Conservation (phyloP, 2,888 invertebrate species). For the Rhingia rostrata region DNA sequence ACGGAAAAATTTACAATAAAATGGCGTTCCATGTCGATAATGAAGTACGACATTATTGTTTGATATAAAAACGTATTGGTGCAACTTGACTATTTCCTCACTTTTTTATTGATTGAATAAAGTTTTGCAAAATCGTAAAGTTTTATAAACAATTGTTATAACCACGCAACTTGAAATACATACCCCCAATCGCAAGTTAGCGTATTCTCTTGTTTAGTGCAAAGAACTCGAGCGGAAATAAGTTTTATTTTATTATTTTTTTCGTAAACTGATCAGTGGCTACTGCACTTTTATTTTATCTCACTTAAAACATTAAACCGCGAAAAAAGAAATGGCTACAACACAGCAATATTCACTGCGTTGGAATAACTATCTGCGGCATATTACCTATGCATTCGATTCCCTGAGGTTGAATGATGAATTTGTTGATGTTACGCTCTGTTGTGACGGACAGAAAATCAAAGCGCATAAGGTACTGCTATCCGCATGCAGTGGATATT, state of each 20-base stretch:
- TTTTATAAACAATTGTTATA: constrained; percentile 1
- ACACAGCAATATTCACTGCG: constrained; percentile 92
- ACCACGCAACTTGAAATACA: background rate
- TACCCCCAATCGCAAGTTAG: background rate
- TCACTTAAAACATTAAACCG: constrained; percentile 52
- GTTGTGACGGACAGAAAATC: constrained; percentile 92
- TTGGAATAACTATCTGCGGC: constrained; percentile 93
- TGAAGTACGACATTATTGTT: constrained; percentile 52
- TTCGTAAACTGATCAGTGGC: constrained; percentile 4
- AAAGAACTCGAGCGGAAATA: background rate
- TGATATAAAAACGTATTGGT: constrained; percentile 57
- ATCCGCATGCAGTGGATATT: constrained; percentile 93
- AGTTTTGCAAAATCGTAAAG: constrained; percentile 5
- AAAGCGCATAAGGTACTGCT: constrained; percentile 93
- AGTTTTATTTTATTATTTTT: background rate
- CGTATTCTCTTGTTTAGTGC: background rate
- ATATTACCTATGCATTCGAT: constrained; percentile 91
- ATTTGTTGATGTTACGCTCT: constrained; percentile 93
- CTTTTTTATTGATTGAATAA: constrained; percentile 61
- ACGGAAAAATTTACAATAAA: constrained; percentile 37
- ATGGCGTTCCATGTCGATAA: constrained; percentile 66
- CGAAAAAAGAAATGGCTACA: constrained; percentile 83
- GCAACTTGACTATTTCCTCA: constrained; percentile 43
- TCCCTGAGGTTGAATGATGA: constrained; percentile 87
- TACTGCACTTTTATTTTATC: background rate